Evolutionary conservation across 23 tunicate genomes (phyloP).

Genomic region (Halocynthia aurantium): DNA sequence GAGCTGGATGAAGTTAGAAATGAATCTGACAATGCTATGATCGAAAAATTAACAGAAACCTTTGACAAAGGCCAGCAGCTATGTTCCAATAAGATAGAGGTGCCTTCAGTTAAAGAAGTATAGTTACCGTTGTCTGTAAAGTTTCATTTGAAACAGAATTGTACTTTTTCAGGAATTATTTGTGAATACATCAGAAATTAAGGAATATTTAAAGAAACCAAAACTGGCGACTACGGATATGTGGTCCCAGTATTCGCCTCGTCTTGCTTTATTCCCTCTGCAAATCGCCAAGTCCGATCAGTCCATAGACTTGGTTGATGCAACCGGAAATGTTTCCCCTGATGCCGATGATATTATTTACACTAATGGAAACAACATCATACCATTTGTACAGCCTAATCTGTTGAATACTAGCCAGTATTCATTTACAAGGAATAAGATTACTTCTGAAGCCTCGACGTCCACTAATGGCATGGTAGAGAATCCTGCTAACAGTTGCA

Average conservation of each 20-base stretch:
- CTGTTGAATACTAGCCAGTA: too few relatives aligned
- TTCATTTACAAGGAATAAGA: too few relatives aligned
- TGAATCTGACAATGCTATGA: neutral
- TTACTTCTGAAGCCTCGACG: too few relatives aligned
- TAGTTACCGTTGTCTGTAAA: neutral
- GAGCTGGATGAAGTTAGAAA: neutral
- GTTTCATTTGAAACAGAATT: neutral
- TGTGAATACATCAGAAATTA: neutral
- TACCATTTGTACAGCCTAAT: too few relatives aligned
- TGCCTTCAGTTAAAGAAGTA: neutral
- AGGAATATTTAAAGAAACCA: neutral
- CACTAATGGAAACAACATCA: too few relatives aligned
- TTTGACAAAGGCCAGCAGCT: constrained; percentile 9
- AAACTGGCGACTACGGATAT: neutral
- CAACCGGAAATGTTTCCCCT: too few relatives aligned
- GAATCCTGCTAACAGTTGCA: too few relatives aligned
- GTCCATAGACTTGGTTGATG: too few relatives aligned
- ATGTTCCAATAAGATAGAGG: neutral
- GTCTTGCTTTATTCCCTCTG: too few relatives aligned
- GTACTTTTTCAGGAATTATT: neutral
- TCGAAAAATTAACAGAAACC: neutral
- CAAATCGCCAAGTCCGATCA: too few relatives aligned
- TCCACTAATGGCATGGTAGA: too few relatives aligned
- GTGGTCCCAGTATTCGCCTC: constrained; percentile 7
- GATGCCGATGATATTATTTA: too few relatives aligned